Conservation (phyloP, 2,888 invertebrate species). For the Ophion ventricosus region DNA sequence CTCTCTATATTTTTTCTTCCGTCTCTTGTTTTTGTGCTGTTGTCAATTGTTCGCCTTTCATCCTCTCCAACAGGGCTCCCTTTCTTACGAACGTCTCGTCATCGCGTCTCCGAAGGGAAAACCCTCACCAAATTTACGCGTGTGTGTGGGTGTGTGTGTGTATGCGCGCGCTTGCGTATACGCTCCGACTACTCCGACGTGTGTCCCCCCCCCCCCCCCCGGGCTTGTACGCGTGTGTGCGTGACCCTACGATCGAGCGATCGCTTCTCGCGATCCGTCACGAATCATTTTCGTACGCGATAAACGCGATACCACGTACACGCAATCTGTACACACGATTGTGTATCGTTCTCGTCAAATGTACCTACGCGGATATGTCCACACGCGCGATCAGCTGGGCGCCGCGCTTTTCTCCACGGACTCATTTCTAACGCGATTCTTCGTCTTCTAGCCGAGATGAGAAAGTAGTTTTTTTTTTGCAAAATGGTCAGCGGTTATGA, state of each 20-base stretch:
- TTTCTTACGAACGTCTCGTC: constrained; percentile 6
- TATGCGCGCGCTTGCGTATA: too few species aligned
- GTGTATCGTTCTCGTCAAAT: neutral
- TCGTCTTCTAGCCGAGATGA: neutral
- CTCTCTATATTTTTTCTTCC: constrained; percentile 25
- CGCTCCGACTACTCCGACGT: neutral
- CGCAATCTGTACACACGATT: neutral
- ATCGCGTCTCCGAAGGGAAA: constrained; percentile 25
- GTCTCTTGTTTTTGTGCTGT: neutral
- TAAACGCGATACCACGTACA: constrained; percentile 19
- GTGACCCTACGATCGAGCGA: constrained; percentile 10
- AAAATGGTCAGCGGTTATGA: neutral
- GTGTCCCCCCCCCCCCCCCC: too few species aligned
- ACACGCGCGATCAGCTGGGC: constrained; percentile 49
- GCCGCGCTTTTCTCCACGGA: neutral
- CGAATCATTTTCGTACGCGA: constrained; percentile 27
- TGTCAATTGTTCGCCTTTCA: neutral
- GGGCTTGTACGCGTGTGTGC: neutral
- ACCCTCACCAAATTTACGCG: constrained; percentile 32
- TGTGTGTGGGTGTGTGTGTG: neutral
- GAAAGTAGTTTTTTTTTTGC: neutral
- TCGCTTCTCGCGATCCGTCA: constrained; percentile 40
- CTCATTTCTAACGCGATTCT: constrained; percentile 1
- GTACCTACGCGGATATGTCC: neutral
- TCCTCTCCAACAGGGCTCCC: neutral